Percentiles rank a stretch among this genome's conserved stretches.
Conservation (phyloP, 2,113 vertebrate species). For the Malurus elegans region DNA sequence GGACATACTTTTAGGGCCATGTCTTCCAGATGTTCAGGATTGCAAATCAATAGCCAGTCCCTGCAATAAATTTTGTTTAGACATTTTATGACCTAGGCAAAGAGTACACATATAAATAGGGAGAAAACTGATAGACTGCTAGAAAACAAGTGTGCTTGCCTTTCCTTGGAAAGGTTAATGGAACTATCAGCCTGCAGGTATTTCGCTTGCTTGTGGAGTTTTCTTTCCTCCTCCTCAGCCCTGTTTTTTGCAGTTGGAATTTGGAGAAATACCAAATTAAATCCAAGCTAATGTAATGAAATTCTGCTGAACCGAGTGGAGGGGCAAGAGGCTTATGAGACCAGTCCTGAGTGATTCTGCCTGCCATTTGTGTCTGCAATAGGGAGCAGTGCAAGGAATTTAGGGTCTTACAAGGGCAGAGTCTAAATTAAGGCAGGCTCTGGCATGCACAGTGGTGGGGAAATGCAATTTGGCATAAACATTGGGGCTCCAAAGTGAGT, state of each 20-base stretch:
- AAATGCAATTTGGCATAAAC: background rate
- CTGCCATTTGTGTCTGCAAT: background rate
- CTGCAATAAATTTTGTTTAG: background rate
- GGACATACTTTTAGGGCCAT: background rate
- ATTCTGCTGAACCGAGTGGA: background rate
- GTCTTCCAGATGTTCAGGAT: conserved; percentile 25
- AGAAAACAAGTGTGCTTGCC: background rate
- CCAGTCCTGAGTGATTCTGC: background rate
- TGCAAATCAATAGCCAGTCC: conserved; percentile 9
- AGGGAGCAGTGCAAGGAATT: background rate
- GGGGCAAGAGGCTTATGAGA: background rate
- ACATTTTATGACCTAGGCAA: background rate
- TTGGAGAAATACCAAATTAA: background rate
- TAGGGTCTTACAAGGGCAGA: background rate
- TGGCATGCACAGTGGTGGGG: background rate
- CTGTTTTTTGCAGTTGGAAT: background rate
- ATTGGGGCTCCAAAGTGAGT: background rate
- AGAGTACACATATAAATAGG: background rate
- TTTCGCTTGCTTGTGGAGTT: background rate
- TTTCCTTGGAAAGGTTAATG: conserved; percentile 6
- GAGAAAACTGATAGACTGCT: conserved; percentile 9
- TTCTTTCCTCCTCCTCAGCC: background rate
- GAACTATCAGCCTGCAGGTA: background rate
- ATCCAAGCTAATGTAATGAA: background rate
- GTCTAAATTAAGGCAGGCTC: conserved; percentile 17